These are phyloP conservation scores for Nothoprocta pentlandii DNA, from an alignment of 2,113 vertebrate species.

Conservation along the genomic window DNA sequence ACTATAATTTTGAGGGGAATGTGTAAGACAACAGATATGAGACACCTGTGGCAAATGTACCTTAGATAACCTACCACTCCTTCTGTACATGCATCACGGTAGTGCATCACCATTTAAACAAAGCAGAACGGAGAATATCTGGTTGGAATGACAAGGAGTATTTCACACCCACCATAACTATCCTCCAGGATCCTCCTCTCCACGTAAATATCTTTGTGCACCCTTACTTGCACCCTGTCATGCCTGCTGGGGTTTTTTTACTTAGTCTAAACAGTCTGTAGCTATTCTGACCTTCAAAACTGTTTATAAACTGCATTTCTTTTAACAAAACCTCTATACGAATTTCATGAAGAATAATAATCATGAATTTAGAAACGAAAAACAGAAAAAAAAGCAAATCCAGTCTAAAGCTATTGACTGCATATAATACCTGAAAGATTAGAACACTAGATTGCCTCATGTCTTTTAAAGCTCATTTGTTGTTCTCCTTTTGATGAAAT, in stretches of 20 bases:
- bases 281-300: background rate
- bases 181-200: background rate
- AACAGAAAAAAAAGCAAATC: background rate
- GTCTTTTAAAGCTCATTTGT: background rate
- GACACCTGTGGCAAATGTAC: background rate
- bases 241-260: background rate
- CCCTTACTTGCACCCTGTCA: background rate
- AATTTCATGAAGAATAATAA: background rate
- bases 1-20: background rate
- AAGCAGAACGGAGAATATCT: background rate
- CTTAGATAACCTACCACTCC: background rate
- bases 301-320: background rate
- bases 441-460: background rate
- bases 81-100: background rate
- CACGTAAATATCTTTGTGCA: background rate
- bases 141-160: background rate
- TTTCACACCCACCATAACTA: background rate
- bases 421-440: background rate
- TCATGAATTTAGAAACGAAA: background rate
- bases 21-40: background rate
- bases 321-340: background rate
- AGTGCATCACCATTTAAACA: background rate
- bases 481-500: background rate
- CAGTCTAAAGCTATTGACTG: background rate
- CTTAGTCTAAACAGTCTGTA: background rate